A percentile compares a stretch with the other conserved stretches of the same genome.
Evolutionary conservation across 2,888 invertebrate species (phyloP).

Genomic region (Drosophila helvetica): DNA sequence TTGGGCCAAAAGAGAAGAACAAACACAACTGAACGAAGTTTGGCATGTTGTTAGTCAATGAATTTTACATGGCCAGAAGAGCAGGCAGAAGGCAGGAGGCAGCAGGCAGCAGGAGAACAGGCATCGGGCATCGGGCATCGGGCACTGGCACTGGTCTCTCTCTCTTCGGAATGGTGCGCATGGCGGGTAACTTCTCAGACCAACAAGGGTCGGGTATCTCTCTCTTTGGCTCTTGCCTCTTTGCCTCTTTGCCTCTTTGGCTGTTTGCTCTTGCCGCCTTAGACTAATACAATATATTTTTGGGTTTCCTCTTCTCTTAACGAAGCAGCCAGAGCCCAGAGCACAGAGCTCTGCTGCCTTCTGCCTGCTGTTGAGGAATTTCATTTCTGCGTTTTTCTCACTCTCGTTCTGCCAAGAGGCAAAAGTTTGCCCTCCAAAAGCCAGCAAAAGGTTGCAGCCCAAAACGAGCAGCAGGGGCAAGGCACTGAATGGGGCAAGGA

Average conservation of each 20-base stretch:
- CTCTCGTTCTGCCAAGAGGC: constrained; percentile 33
- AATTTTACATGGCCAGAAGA: constrained; percentile 66
- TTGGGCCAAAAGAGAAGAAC: constrained; percentile 2
- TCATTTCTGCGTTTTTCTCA: constrained; percentile 6
- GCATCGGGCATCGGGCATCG: neutral
- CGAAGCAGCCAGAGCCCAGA: constrained; percentile 14
- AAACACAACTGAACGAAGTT: constrained; percentile 56
- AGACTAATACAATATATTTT: constrained; percentile 23
- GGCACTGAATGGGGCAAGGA: constrained; percentile 8
- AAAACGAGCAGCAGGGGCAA: constrained; percentile 22
- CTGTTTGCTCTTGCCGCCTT: constrained; percentile 4
- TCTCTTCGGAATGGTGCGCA: neutral
- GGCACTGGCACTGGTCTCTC: constrained; percentile 7
- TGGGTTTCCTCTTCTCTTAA: constrained; percentile 31
- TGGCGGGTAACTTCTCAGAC: neutral
- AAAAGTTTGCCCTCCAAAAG: constrained; percentile 77
- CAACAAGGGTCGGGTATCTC: too few species aligned
- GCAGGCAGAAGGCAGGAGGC: neutral
- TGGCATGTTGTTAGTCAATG: constrained; percentile 76
- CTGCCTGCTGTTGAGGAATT: constrained; percentile 31
- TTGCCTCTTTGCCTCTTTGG: neutral
- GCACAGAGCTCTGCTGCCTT: neutral
- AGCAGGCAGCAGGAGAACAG: constrained; percentile 1
- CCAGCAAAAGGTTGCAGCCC: constrained; percentile 69
- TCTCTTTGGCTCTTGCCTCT: neutral